Evolutionary conservation across 2,797 vertebrate species (phyloP), one percentile per base, ranked within the genome.

Genomic region (Thalassophryne amazonica): DNA sequence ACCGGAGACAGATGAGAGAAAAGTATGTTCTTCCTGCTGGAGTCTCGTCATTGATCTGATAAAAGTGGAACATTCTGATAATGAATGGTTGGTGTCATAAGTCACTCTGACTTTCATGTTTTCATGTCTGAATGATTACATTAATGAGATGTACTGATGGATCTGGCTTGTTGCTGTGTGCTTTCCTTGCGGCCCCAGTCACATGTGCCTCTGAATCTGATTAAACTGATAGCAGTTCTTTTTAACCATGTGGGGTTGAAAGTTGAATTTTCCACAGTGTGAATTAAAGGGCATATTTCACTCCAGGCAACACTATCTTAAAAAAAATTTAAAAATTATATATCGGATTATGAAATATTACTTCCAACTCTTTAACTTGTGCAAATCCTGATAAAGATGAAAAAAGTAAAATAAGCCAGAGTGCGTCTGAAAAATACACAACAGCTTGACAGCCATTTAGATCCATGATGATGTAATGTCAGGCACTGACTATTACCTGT

Each of bases 41-140:
- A 72, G 64, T 74, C 51, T 68, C 56, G 25, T 61, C 53, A 48
- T 75, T 73, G 65, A 76, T 83, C 80, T 76, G 84, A 85, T 86
- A 83, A 80, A 74, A 56, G 46, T 18, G 11, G 33, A 66, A 50
- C 50, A 51, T 50, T 54, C 43, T 61, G 37, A 31, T 79, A 80
- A 86, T 73, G 71, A 82, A 83, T 76, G 63, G 46, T 48, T 22
- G 0, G 16, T 63, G 73, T 76, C 73, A 62, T 11, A 59, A 69
- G 57, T 61, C 63, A 48, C 53, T 71, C 37, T 1, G 16, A 38
- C 36, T 64, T 74, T 71, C 60, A 78, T 64, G 73, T 81, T 66
- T 78, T 71, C 42, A 46, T 29, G 56, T 78, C 57, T 59, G 69
- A 78, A 64, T 73, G 60, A 80, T 62, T 37, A 25, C 40, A 77